These are phyloP conservation scores for Pterocles orientalis DNA, from an alignment of 2,113 vertebrate species.

Conservation along the genomic window DNA sequence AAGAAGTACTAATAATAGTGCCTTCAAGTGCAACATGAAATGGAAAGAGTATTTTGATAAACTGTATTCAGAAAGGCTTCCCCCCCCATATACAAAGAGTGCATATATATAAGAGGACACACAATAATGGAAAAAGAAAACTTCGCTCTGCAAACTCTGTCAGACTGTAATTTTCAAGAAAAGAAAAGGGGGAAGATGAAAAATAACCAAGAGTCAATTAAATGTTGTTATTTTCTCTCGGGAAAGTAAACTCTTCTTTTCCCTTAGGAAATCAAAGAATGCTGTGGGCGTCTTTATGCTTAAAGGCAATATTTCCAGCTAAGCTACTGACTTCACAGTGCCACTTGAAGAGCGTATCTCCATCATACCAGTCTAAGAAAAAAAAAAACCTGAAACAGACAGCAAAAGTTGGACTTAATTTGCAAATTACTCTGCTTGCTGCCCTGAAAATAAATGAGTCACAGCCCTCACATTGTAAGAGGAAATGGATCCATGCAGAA, in stretches of 20 bases:
- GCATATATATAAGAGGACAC: neutral
- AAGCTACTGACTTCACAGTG: neutral
- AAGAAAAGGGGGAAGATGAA: neutral
- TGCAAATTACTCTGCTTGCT: neutral
- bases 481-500: neutral
- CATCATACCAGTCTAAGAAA: neutral
- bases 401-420: neutral
- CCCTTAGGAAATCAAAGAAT: neutral
- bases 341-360: neutral
- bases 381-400: neutral
- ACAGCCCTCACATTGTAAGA: neutral
- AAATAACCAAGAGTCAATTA: neutral
- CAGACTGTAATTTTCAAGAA: neutral
- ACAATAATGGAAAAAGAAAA: neutral
- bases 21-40: neutral
- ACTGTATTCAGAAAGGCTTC: neutral
- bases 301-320: neutral
- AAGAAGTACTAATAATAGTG: neutral
- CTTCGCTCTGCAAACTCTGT: neutral
- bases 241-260: neutral
- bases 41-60: neutral
- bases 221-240: neutral
- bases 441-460: neutral
- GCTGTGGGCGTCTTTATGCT: neutral
- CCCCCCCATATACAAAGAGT: neutral